Percentiles rank a stretch among this genome's conserved stretches.
Evolutionary conservation across 1,140 invertebrate species (phyloP).

Genomic region (Ostrea denselamellosa): DNA sequence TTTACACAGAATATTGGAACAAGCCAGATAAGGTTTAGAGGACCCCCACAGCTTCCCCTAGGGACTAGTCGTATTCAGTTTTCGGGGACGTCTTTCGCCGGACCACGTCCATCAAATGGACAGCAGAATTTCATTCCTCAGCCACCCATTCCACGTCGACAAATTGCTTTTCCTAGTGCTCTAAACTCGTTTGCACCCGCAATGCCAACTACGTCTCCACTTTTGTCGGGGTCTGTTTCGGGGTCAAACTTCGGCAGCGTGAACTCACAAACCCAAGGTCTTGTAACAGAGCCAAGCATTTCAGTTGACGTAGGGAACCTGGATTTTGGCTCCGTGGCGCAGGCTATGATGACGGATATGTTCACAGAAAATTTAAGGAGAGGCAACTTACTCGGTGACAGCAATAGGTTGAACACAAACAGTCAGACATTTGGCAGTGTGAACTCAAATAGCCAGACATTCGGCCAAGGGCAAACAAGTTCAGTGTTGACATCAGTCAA

Average conservation of each 20-base stretch:
- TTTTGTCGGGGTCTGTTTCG: constrained; percentile 1
- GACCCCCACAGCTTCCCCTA: neutral
- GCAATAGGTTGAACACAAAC: neutral
- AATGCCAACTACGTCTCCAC: neutral
- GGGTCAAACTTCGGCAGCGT: neutral
- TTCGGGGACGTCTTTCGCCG: neutral
- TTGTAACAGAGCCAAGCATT: neutral
- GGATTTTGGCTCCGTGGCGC: neutral
- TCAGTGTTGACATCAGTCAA: neutral
- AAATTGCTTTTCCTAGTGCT: neutral
- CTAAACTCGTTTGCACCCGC: neutral
- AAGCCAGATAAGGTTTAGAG: constrained; percentile 13
- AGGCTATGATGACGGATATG: constrained; percentile 25
- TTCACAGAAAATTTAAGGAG: neutral
- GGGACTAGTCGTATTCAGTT: neutral
- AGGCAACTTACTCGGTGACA: neutral
- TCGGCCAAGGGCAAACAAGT: neutral
- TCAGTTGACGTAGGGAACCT: neutral
- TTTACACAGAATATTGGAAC: constrained; percentile 11
- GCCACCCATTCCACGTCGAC: neutral
- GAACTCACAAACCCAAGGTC: neutral
- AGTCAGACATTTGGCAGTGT: neutral
- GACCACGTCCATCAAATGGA: neutral
- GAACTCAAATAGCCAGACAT: neutral
- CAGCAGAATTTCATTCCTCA: constrained; percentile 1